Evolutionary conservation across 2,797 vertebrate genomes (phyloP).

Genomic region (Sciaenops ocellatus): DNA sequence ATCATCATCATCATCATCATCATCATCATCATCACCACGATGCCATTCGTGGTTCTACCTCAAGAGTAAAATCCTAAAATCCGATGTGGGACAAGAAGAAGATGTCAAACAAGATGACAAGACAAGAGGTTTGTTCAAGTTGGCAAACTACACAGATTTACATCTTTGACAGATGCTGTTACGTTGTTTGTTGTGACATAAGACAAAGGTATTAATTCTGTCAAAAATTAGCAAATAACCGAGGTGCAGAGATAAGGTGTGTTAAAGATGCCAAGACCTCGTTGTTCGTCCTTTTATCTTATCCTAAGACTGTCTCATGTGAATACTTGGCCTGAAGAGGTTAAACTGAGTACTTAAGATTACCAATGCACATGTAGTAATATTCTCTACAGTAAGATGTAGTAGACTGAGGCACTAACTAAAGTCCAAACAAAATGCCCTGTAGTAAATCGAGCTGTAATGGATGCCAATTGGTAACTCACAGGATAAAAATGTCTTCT

Average conservation of each 20-base stretch:
- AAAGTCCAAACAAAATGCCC: slow-evolving; percentile 17
- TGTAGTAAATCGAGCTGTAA: slow-evolving; percentile 11
- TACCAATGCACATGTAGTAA: not conserved
- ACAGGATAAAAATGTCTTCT: slow-evolving; percentile 24
- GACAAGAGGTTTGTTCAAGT: slow-evolving; percentile 57
- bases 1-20: slow-evolving; percentile 47
- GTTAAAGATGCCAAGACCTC: no score
- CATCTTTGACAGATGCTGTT: slow-evolving; percentile 21
- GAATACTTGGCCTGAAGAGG: not conserved
- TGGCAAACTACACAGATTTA: slow-evolving; percentile 28
- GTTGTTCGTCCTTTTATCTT: no score
- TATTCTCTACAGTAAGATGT: not conserved
- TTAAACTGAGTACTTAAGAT: not conserved
- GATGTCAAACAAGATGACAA: slow-evolving; percentile 71
- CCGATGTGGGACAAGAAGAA: slow-evolving; percentile 74
- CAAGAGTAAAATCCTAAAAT: slow-evolving; percentile 88
- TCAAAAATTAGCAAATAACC: slow-evolving; percentile 24
- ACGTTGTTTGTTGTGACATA: slow-evolving; percentile 22
- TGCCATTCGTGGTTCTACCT: slow-evolving; percentile 85
- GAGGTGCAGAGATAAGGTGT: no score
- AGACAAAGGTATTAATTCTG: slow-evolving; percentile 3
- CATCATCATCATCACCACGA: slow-evolving; percentile 69
- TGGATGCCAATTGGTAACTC: slow-evolving; percentile 9
- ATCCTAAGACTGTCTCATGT: not conserved
- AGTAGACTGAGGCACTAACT: slow-evolving; percentile 1